Percentiles rank a stretch among this genome's conserved stretches.
These are phyloP conservation scores for Apis laboriosa DNA, from an alignment of 1,140 invertebrate species.

Conservation along the genomic window DNA sequence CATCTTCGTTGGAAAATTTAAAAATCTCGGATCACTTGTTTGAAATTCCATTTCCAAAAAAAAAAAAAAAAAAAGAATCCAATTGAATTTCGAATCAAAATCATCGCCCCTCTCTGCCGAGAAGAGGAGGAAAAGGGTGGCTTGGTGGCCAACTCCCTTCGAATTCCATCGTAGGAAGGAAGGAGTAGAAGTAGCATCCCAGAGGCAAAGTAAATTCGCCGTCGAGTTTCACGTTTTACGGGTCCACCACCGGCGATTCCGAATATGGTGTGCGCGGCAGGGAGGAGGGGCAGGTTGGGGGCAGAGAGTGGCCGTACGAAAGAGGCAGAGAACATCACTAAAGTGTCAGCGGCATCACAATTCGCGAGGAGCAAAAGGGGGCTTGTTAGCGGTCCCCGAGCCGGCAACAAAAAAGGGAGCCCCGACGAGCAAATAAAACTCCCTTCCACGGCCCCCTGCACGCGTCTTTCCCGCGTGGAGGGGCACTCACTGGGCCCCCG, in stretches of 20 bases:
- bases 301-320: constrained; percentile 43
- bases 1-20: too few species aligned
- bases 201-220: constrained; percentile 48
- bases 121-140: background rate
- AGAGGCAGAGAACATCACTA: constrained; percentile 73
- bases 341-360: constrained; percentile 77
- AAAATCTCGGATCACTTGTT: too few species aligned
- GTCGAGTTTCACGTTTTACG: constrained; percentile 59
- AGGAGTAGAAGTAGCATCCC: background rate
- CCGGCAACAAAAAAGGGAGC: constrained; percentile 66
- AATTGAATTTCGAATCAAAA: too few species aligned
- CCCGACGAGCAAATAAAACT: constrained; percentile 60
- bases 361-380: constrained; percentile 73
- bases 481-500: constrained; percentile 24
- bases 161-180: background rate
- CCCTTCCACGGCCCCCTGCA: constrained; percentile 43
- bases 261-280: constrained; percentile 56
- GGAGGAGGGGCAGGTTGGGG: background rate
- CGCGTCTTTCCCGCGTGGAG: constrained; percentile 50
- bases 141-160: background rate
- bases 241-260: constrained; percentile 32
- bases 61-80: too few species aligned
- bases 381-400: constrained; percentile 72
- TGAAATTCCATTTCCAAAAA: too few species aligned
- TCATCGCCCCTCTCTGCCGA: background rate